phyloP scores from a whole-genome alignment of 2,797 vertebrate genomes.

The Merluccius polli region DNA sequence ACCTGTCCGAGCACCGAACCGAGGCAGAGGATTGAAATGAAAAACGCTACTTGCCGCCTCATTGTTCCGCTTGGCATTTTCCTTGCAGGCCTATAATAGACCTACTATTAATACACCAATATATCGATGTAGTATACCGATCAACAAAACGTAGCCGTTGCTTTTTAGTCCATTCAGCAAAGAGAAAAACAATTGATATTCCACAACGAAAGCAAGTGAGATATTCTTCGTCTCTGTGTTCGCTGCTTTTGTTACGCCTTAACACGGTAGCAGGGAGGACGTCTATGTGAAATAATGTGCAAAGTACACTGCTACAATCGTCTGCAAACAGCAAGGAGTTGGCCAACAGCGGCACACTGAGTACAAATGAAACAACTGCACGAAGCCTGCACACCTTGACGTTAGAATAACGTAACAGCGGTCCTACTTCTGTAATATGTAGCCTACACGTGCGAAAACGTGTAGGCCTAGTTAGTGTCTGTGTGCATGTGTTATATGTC shows the following conservation, averaged over 20 bases:
- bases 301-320: constrained; percentile 31
- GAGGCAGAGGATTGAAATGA: constrained; percentile 26
- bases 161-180: too few relatives aligned
- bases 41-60: constrained; percentile 43
- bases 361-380: constrained; percentile 30
- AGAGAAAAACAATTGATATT: constrained; percentile 16
- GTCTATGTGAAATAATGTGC: constrained; percentile 3
- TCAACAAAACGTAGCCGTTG: too few relatives aligned
- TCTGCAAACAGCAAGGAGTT: constrained; percentile 17
- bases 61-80: constrained; percentile 49
- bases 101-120: too few relatives aligned
- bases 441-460: too few relatives aligned
- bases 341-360: constrained; percentile 54
- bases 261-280: background rate
- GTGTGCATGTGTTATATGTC: too few relatives aligned
- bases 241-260: background rate
- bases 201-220: background rate
- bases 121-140: too few relatives aligned
- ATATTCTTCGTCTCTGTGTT: background rate
- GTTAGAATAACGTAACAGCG: too few relatives aligned
- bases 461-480: too few relatives aligned
- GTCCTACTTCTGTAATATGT: background rate
- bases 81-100: too few relatives aligned
- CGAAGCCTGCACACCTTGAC: background rate
- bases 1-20: constrained; percentile 40